phyloP scores from a whole-genome alignment of 2,113 vertebrate genomes.

The Pelecanoides urinatrix region DNA sequence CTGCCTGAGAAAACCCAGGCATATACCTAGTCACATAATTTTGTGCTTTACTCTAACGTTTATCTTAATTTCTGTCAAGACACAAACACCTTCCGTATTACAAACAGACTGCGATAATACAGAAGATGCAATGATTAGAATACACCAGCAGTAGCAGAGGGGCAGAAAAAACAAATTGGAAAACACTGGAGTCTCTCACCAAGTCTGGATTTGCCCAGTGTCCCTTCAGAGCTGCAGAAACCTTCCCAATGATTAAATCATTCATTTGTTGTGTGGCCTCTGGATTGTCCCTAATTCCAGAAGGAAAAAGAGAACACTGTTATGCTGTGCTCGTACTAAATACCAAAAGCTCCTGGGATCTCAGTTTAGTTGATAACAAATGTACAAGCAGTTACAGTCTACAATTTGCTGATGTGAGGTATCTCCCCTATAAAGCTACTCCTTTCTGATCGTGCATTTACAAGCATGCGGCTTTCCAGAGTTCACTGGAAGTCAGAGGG shows the following conservation, averaged over 20 bases:
- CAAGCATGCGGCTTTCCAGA: rapidly evolving
- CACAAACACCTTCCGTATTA: background rate
- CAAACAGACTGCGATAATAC: background rate
- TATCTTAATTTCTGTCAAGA: background rate
- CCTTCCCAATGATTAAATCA: slow-evolving; percentile 94
- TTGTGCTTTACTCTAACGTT: background rate
- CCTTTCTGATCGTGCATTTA: rapidly evolving
- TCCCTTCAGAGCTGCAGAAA: slow-evolving; percentile 94
- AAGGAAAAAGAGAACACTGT: background rate
- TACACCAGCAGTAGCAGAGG: background rate
- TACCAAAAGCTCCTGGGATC: background rate
- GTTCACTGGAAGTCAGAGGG: background rate
- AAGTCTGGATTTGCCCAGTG: slow-evolving; percentile 98
- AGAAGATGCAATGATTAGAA: background rate
- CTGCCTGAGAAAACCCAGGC: background rate
- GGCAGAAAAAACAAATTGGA: background rate
- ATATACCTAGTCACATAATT: too few species aligned
- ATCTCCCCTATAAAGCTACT: background rate
- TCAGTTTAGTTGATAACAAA: background rate
- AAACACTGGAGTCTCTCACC: slow-evolving; percentile 72
- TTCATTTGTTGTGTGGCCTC: slow-evolving; percentile 99
- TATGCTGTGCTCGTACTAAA: background rate
- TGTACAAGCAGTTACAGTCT: background rate
- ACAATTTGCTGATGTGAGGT: background rate
- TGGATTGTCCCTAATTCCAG: slow-evolving; percentile 86